Percentiles rank a stretch among this genome's conserved stretches.
These are phyloP conservation scores for Regulus satrapa DNA, from an alignment of 2,113 vertebrate genomes.

Conservation along the genomic window DNA sequence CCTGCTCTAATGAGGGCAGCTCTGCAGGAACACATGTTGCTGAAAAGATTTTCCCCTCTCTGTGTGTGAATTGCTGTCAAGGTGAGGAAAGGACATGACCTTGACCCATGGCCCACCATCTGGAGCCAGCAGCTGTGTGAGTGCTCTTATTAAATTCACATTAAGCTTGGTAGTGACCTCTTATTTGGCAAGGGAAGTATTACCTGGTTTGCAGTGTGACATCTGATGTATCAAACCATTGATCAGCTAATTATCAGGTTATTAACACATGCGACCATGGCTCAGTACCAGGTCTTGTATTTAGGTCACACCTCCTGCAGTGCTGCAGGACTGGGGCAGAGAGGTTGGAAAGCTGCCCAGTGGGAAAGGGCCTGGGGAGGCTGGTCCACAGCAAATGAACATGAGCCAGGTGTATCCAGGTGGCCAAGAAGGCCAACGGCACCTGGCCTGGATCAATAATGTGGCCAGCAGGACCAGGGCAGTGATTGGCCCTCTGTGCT, in stretches of 20 bases:
- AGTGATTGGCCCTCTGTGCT: background rate
- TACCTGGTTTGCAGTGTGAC: background rate
- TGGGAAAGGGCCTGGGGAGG: background rate
- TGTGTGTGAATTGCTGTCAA: background rate
- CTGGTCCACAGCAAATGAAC: background rate
- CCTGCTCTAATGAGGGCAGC: fast-evolving
- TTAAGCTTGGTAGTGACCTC: background rate
- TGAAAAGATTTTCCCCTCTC: background rate
- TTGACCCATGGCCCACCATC: background rate
- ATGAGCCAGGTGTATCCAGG: background rate
- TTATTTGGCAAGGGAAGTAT: background rate
- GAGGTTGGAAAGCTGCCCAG: background rate
- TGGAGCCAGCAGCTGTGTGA: background rate
- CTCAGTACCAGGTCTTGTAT: background rate
- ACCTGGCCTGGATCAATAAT: background rate
- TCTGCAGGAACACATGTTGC: fast-evolving
- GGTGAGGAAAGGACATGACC: fast-evolving
- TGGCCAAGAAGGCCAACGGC: background rate
- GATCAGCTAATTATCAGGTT: background rate
- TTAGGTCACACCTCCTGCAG: background rate
- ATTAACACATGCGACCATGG: fast-evolving
- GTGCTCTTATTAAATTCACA: background rate
- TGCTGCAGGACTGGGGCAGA: background rate
- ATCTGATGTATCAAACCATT: background rate
- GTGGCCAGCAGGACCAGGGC: background rate